Percentiles rank a stretch among this genome's conserved stretches.
Evolutionary conservation across 2,113 vertebrate genomes (phyloP).

Genomic region (Anser cygnoides): DNA sequence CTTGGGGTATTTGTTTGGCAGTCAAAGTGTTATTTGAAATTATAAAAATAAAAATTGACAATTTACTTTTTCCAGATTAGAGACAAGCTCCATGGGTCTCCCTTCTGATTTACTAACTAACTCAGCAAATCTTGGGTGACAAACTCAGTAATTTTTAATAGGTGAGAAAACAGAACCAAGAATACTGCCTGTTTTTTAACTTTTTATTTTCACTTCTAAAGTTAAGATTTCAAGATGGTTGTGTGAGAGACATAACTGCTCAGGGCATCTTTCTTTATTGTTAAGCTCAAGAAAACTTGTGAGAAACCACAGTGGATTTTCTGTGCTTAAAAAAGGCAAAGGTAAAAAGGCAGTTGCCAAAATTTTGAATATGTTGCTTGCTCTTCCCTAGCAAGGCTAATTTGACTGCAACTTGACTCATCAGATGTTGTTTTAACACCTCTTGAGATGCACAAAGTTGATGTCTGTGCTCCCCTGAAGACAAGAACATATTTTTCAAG

Average conservation of each 20-base stretch:
- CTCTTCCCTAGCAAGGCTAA: not conserved
- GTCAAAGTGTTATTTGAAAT: not conserved
- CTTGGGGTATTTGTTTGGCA: not conserved
- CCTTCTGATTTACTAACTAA: not conserved
- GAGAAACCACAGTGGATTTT: not conserved
- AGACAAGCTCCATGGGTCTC: not conserved
- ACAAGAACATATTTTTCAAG: constrained; percentile 39
- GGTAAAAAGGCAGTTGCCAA: not conserved
- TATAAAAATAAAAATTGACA: not conserved
- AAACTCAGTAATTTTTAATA: not conserved
- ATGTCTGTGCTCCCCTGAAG: constrained; percentile 3
- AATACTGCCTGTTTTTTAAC: not conserved
- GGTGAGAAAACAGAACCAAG: not conserved
- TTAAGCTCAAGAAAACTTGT: not conserved
- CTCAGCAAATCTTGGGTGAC: not conserved
- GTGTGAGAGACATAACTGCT: not conserved
- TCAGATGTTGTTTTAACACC: constrained; percentile 34
- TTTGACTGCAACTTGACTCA: constrained; percentile 34
- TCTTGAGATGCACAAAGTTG: constrained; percentile 16
- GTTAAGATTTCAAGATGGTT: not conserved
- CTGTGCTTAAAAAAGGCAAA: not conserved
- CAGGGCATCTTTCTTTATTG: not conserved
- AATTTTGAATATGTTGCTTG: not conserved
- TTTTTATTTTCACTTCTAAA: not conserved
- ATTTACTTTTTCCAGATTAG: not conserved